Evolutionary conservation across 2,888 invertebrate species (phyloP).

Genomic region (Lacanobia wlatinum): DNA sequence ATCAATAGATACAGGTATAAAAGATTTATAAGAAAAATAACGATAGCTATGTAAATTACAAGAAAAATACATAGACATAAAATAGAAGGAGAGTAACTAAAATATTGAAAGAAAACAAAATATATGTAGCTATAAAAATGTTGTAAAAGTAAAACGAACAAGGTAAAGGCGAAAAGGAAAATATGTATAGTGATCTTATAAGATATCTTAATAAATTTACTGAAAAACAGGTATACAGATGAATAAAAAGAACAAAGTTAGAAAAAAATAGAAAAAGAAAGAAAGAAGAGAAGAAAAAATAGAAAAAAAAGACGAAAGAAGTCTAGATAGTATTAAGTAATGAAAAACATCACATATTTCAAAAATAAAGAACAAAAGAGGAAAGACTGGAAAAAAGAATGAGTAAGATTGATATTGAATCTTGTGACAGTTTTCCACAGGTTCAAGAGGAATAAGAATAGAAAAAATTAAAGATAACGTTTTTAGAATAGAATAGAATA

Average conservation of each 20-base stretch:
- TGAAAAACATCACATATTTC: background rate
- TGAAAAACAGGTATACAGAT: background rate
- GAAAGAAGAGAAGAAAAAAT: background rate
- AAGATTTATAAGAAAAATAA: background rate
- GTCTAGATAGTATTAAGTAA: background rate
- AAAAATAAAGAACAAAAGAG: background rate
- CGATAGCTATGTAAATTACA: background rate
- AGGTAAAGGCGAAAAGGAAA: background rate
- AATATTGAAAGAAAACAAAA: background rate
- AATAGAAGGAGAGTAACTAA: background rate
- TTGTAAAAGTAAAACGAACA: background rate
- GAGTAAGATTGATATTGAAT: background rate
- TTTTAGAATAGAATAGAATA: no score
- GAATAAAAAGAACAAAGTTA: background rate
- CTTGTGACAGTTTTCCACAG: background rate
- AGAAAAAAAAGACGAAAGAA: background rate
- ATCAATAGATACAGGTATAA: background rate
- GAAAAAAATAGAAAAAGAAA: background rate
- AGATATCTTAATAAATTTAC: background rate
- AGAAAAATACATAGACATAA: background rate
- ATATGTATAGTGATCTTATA: background rate
- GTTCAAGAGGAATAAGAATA: constrained; percentile 2
- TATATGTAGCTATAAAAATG: background rate
- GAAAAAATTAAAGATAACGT: background rate
- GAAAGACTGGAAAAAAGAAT: background rate